Evolutionary conservation across 2,113 vertebrate species (phyloP), one percentile per base, ranked within the genome.

Genomic region (Montifringilla adamsi): DNA sequence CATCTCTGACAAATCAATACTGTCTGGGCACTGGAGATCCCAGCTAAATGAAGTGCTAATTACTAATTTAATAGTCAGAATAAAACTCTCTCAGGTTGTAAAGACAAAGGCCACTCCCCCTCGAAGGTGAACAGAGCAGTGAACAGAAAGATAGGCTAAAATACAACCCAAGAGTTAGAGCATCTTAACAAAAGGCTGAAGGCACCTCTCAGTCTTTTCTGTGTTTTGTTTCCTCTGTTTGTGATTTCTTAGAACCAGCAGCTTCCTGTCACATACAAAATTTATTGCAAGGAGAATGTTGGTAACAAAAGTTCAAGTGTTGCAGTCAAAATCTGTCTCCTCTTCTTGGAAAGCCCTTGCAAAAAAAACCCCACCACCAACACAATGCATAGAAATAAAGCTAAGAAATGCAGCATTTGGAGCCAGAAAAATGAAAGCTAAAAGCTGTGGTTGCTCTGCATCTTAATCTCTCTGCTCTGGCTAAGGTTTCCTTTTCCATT

Each of bases 11-110:
- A 46, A 73, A 97, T 96, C 96, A 90, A 96, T 96, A 93, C 53
- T 43, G 92, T 92, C 94, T 93, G 90, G 76, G 79, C 76, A 60
- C 43, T 56, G 68, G 85, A 78, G 64, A 74, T 81, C 59, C 64
- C 2, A 0, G 50, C 55, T 84, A 92, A 96, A 95, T 92, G 73
- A 96, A 86, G 68, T 15, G 0, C 27, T 95, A 63, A 91, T 96
- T 92, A 95, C 82, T 96, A 93, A 96, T 97, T 95, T 90, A 96
- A 90, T 93, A 94, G 86, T 18, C 55, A 68, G 79, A 87, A 72
- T 64, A 90, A 92, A 90, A 78, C 76, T 52, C 56, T 74, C 72
- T 68, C 83, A 49, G 68, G 68, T 52, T 49, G 10, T 75, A 64
- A 94, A 87, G 73, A 75, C 49, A 80, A 91, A 89, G 49, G 74